Evolutionary conservation across 1,140 invertebrate species (phyloP).

Genomic region (Camponotus floridanus): DNA sequence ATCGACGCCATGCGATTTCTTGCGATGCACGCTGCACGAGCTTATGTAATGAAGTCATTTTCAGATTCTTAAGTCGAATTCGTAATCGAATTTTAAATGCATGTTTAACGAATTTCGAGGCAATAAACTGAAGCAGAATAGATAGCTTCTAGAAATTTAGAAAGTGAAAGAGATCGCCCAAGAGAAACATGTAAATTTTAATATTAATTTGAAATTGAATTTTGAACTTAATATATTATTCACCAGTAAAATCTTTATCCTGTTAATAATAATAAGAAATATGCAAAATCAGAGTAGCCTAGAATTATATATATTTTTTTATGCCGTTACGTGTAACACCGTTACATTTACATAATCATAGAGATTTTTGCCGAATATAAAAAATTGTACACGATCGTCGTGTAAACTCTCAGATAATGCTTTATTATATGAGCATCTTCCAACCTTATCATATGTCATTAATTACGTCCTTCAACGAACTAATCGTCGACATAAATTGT

Average conservation of each 20-base stretch:
- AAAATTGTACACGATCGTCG: conserved; percentile 3
- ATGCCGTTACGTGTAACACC: not conserved
- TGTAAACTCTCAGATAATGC: conserved; percentile 19
- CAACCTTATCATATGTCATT: not conserved
- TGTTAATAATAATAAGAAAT: not conserved
- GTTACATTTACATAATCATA: conserved; percentile 33
- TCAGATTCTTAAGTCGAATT: not conserved
- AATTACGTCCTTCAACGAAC: conserved; percentile 25
- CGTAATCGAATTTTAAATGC: conserved; percentile 15
- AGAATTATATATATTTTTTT: not conserved
- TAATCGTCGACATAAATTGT: conserved; percentile 26
- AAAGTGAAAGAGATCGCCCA: not conserved
- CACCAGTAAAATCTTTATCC: not conserved
- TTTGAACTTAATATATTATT: not conserved
- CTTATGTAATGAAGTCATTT: conserved; percentile 14
- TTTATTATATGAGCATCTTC: conserved; percentile 11
- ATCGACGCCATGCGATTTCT: conserved; percentile 1
- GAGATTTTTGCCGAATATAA: conserved; percentile 35
- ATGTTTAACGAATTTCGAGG: not conserved
- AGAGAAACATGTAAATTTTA: not conserved
- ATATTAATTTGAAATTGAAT: not conserved
- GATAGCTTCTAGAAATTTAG: not conserved
- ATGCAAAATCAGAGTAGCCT: not conserved
- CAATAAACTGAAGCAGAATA: not conserved
- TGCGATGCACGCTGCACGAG: not conserved